A percentile compares a stretch with the other conserved stretches of the same genome.
Evolutionary conservation across 2,797 vertebrate species (phyloP).

Genomic region (Oryzias sinensis): DNA sequence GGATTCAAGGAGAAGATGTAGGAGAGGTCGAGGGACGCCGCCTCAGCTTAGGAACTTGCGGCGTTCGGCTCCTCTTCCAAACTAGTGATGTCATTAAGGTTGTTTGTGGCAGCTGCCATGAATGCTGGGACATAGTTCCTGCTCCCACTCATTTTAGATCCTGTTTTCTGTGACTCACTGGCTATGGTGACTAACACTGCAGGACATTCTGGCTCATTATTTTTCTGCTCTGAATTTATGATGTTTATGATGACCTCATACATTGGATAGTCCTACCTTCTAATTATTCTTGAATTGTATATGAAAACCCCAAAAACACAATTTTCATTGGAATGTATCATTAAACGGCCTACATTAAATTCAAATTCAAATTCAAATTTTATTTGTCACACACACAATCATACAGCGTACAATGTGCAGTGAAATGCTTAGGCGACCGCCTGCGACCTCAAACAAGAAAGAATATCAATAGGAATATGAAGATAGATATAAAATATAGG

Average conservation of each 20-base stretch:
- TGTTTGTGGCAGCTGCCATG: slow-evolving; percentile 66
- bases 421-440: too few relatives aligned
- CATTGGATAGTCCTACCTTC: too few relatives aligned
- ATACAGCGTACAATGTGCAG: too few relatives aligned
- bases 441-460: too few relatives aligned
- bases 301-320: too few relatives aligned
- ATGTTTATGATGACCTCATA: background rate
- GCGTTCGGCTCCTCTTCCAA: slow-evolving; percentile 49
- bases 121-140: slow-evolving; percentile 59
- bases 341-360: too few relatives aligned
- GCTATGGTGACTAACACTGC: slow-evolving; percentile 39
- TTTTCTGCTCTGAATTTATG: background rate
- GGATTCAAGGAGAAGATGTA: slow-evolving; percentile 41
- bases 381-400: too few relatives aligned
- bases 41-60: slow-evolving; percentile 35
- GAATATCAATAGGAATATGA: too few relatives aligned
- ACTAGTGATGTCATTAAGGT: slow-evolving; percentile 65
- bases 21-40: slow-evolving; percentile 29
- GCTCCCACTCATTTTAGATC: slow-evolving; percentile 53
- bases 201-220: slow-evolving; percentile 23
- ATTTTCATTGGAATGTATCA: too few relatives aligned
- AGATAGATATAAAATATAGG: too few relatives aligned
- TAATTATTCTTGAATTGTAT: too few relatives aligned
- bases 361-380: too few relatives aligned
- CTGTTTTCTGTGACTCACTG: slow-evolving; percentile 41